These are phyloP conservation scores for Reticulitermes lucifugus DNA, from an alignment of 2,888 invertebrate species.

Conservation along the genomic window DNA sequence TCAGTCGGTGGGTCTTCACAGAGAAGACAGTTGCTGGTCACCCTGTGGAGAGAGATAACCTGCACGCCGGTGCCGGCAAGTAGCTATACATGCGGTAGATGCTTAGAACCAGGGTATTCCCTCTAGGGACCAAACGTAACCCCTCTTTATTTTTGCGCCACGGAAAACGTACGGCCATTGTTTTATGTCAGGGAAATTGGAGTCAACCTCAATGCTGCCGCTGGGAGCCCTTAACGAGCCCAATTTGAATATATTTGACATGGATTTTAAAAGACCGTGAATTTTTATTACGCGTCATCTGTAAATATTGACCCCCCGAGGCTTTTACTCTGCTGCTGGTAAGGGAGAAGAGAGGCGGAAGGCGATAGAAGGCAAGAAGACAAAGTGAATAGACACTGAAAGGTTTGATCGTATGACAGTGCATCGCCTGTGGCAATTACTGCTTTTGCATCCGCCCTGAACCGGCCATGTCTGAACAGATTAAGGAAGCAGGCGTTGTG, in stretches of 20 bases:
- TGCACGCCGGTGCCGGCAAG: constrained; percentile 1
- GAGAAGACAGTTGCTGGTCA: neutral
- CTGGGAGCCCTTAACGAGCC: constrained; percentile 61
- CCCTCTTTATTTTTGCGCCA: constrained; percentile 53
- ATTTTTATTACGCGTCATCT: constrained; percentile 60
- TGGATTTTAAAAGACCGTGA: constrained; percentile 62
- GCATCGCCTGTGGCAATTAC: neutral
- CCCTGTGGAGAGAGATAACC: neutral
- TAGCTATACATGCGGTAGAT: constrained; percentile 16
- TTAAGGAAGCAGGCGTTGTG: no score
- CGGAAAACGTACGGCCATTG: constrained; percentile 59
- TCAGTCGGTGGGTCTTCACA: neutral
- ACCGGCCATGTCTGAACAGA: neutral
- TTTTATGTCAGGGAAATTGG: constrained; percentile 67
- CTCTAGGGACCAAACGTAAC: constrained; percentile 30
- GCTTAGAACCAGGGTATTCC: constrained; percentile 26
- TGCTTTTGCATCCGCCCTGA: neutral
- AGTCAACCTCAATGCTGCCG: constrained; percentile 64
- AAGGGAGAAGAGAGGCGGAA: constrained; percentile 35
- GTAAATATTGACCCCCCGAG: constrained; percentile 64
- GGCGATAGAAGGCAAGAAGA: constrained; percentile 29
- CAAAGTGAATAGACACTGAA: constrained; percentile 3
- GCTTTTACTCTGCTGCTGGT: constrained; percentile 50
- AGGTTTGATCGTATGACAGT: constrained; percentile 13
- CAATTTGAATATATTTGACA: constrained; percentile 70